Conservation (phyloP, 2,797 vertebrate genomes). For the Neoniphon sammara region DNA sequence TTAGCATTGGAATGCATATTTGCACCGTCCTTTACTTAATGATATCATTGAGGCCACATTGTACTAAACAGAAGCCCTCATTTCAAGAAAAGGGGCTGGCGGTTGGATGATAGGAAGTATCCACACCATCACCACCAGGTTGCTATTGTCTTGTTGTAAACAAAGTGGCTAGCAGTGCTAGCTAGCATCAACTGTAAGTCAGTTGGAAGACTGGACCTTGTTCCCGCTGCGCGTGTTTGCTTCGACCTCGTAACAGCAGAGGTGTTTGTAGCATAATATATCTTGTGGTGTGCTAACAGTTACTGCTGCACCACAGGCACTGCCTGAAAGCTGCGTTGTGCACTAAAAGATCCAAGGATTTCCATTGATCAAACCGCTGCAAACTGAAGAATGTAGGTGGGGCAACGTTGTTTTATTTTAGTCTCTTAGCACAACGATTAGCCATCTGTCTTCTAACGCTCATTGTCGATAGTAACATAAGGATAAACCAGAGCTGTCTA, state of each 20-base stretch:
- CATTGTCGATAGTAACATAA: neutral
- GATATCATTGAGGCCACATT: accelerated
- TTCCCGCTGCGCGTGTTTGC: constrained; percentile 20
- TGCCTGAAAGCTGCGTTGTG: neutral
- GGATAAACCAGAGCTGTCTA: neutral
- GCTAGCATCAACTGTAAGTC: constrained; percentile 54
- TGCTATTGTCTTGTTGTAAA: constrained; percentile 75
- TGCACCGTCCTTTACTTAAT: neutral
- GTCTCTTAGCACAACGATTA: neutral
- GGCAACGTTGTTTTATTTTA: constrained; percentile 7
- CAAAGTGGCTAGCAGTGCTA: constrained; percentile 70
- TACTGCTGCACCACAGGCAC: neutral
- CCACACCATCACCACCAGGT: constrained; percentile 54
- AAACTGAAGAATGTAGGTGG: constrained; percentile 20
- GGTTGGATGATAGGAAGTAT: neutral
- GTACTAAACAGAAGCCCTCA: accelerated
- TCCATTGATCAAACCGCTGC: neutral
- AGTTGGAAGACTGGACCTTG: constrained; percentile 46
- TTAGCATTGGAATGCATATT: neutral
- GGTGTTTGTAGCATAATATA: neutral
- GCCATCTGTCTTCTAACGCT: constrained; percentile 17
- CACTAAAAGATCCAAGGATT: neutral
- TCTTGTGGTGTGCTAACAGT: neutral
- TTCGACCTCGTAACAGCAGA: neutral
- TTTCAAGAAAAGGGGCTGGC: neutral